phyloP scores from a whole-genome alignment of 2,888 invertebrate genomes.

The Ophion ellenae region DNA sequence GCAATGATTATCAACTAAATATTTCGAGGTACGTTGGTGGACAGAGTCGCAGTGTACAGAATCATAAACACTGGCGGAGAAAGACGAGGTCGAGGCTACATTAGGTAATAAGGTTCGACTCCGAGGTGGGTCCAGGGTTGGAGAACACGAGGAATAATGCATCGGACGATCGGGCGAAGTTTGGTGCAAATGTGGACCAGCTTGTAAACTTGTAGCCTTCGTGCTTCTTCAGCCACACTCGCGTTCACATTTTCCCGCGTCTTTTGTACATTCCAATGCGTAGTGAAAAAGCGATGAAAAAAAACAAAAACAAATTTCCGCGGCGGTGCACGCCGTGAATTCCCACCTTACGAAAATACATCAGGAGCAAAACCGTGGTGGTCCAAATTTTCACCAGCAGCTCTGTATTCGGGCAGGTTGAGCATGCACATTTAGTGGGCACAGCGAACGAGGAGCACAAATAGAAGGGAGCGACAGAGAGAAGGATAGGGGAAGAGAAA shows the following conservation, averaged over 20 bases:
- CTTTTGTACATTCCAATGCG: background rate
- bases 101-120: conserved; percentile 10
- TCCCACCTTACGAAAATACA: background rate
- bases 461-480: conserved; percentile 14
- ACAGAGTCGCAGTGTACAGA: background rate
- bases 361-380: background rate
- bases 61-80: conserved; percentile 53
- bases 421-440: conserved; percentile 18
- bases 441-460: conserved; percentile 27
- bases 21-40: background rate
- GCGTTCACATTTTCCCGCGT: background rate
- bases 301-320: background rate
- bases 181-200: conserved; percentile 14
- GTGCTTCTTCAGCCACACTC: background rate
- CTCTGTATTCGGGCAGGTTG: background rate
- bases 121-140: background rate
- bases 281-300: background rate
- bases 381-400: conserved; percentile 24
- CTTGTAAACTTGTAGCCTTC: background rate
- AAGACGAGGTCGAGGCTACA: conserved; percentile 46
- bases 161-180: background rate
- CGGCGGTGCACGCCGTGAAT: background rate
- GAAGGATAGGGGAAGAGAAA: background rate
- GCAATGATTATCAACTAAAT: conserved; percentile 5
- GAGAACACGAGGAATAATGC: conserved; percentile 24